phyloP scores from a whole-genome alignment of 2,888 invertebrate genomes.

The Dusona sp. region DNA sequence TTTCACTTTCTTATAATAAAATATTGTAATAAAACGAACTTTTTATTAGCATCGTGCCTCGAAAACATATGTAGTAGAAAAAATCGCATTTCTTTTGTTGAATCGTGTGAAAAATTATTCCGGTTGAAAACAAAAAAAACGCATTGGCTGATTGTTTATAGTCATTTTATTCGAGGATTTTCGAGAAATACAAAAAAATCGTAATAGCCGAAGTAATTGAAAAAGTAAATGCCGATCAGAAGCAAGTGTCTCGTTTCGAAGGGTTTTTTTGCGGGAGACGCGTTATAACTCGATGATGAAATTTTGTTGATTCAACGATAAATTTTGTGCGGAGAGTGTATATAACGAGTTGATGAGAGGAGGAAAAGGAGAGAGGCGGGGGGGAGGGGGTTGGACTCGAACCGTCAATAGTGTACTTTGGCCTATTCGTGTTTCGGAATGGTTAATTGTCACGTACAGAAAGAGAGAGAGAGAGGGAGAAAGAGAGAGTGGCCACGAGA shows the following conservation, averaged over 20 bases:
- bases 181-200: neutral
- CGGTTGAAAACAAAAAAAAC: neutral
- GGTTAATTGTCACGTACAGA: slow-evolving; percentile 48
- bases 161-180: neutral
- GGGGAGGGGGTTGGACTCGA: neutral
- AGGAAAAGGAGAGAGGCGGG: neutral
- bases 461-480: neutral
- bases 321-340: slow-evolving; percentile 37
- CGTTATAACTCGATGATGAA: slow-evolving; percentile 23
- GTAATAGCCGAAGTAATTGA: neutral
- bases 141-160: neutral
- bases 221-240: neutral
- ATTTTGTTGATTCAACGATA: slow-evolving; percentile 20
- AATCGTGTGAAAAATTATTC: neutral
- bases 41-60: neutral
- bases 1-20: neutral
- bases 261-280: neutral
- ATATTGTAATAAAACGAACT: neutral
- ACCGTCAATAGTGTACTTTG: slow-evolving; percentile 32
- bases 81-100: neutral
- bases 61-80: neutral
- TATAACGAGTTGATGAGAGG: slow-evolving; percentile 23
- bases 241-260: neutral
- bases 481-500: neutral
- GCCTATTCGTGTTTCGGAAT: slow-evolving; percentile 38